Evolutionary conservation across 1,140 invertebrate genomes (phyloP).

Genomic region (Drosophila mauritiana): DNA sequence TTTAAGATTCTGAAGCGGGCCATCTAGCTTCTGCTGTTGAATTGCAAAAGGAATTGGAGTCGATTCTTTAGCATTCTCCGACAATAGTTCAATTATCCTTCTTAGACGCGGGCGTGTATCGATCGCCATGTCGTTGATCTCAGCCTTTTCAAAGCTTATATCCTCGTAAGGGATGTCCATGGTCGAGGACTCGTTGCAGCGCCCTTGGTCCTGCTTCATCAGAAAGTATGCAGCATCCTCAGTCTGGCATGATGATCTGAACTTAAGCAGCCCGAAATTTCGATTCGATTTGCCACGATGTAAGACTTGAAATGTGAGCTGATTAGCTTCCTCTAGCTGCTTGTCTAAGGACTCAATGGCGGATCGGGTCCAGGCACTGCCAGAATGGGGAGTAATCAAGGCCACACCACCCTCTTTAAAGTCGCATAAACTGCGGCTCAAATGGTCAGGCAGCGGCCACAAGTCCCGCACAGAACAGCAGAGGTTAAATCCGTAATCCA

Average conservation of each 20-base stretch:
- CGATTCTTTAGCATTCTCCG: too few species aligned
- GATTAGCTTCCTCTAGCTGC: slow-evolving; percentile 2
- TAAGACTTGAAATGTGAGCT: background rate
- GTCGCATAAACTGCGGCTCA: background rate
- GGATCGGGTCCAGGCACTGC: slow-evolving; percentile 14
- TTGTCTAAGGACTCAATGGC: slow-evolving; percentile 2
- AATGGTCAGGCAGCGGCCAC: slow-evolving; percentile 25
- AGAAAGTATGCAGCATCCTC: slow-evolving; percentile 26
- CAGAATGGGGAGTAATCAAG: slow-evolving; percentile 11
- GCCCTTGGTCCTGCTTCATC: slow-evolving; percentile 2
- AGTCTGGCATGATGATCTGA: background rate
- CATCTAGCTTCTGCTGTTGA: slow-evolving; percentile 1
- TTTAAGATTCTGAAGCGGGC: background rate
- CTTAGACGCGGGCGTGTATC: background rate
- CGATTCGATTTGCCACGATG: background rate
- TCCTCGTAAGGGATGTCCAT: background rate
- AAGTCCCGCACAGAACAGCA: slow-evolving; percentile 23
- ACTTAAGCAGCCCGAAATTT: slow-evolving; percentile 36
- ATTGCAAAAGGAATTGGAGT: background rate
- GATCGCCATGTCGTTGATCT: slow-evolving; percentile 19
- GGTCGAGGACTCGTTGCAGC: background rate
- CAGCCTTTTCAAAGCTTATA: slow-evolving; percentile 1
- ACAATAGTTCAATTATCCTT: slow-evolving; percentile 8
- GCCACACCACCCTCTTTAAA: slow-evolving; percentile 11
- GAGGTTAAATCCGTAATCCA: slow-evolving; percentile 54